These are phyloP conservation scores for Cryptotis parvus DNA, from an alignment of 2,113 vertebrate species.

Conservation along the genomic window DNA sequence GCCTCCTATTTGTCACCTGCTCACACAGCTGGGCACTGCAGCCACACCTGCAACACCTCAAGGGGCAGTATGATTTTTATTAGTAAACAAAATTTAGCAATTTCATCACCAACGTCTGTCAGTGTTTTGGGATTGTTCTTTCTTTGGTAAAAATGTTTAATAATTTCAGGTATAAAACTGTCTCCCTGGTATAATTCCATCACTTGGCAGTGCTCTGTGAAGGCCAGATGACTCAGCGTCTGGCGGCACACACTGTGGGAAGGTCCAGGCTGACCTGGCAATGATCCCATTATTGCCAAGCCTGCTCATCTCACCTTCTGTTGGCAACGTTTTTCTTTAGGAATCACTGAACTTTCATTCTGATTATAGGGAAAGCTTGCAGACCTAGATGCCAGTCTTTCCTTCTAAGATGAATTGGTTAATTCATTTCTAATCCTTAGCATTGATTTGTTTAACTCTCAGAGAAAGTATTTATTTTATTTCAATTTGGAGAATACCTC, in stretches of 20 bases:
- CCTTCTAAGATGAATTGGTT: conserved; percentile 53
- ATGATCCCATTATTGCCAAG: not conserved
- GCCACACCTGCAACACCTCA: too few relatives aligned
- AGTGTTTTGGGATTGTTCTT: not conserved
- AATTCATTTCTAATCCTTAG: conserved; percentile 67
- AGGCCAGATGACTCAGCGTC: not conserved
- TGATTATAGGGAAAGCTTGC: conserved; percentile 22
- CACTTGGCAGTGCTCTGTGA: too few relatives aligned
- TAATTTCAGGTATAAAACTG: not conserved
- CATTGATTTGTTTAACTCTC: conserved; percentile 59
- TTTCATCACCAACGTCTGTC: not conserved
- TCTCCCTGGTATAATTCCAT: too few relatives aligned
- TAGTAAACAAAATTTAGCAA: not conserved
- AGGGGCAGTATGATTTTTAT: not conserved
- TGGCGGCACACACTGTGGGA: not conserved
- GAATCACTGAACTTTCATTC: conserved; percentile 2
- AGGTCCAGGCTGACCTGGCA: not conserved
- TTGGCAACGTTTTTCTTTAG: not conserved
- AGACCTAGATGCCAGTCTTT: not conserved
- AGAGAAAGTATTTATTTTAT: conserved; percentile 60
- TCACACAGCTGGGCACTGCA: too few relatives aligned
- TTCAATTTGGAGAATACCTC: conserved; percentile 33
- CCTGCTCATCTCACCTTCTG: not conserved
- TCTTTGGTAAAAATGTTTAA: not conserved
- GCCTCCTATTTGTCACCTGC: too few relatives aligned